Evolutionary conservation across 2,888 invertebrate species (phyloP).

Genomic region (Petrophora chlorosata): DNA sequence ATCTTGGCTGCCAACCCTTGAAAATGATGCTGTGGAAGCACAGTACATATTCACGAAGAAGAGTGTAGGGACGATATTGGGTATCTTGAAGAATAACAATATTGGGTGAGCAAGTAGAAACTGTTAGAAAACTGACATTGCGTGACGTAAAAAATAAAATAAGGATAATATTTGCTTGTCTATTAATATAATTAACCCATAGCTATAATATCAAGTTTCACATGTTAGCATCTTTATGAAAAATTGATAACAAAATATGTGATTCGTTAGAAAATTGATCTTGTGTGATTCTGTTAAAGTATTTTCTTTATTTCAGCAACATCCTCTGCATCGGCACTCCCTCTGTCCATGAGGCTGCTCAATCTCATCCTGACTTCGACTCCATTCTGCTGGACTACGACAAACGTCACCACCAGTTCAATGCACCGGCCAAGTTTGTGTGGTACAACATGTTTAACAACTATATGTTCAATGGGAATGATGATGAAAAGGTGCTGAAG

Average conservation of each 20-base stretch:
- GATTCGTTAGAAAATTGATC: too few species aligned
- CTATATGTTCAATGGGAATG: conserved; percentile 88
- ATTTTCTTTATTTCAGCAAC: conserved; percentile 76
- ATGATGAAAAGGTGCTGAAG: conserved; percentile 82
- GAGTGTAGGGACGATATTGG: conserved; percentile 85
- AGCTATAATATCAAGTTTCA: too few species aligned
- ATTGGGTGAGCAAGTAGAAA: conserved; percentile 82
- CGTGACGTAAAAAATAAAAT: too few species aligned
- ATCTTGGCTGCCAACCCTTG: conserved; percentile 86
- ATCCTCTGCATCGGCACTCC: conserved; percentile 95
- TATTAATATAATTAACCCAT: too few species aligned
- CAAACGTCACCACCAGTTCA: conserved; percentile 87
- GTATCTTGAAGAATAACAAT: conserved; percentile 84
- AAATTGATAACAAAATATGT: too few species aligned
- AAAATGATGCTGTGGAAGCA: conserved; percentile 91
- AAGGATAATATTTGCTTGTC: too few species aligned
- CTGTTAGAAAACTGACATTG: too few species aligned
- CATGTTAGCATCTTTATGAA: too few species aligned
- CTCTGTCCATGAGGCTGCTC: conserved; percentile 89
- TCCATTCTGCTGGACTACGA: conserved; percentile 93
- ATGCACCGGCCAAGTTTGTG: conserved; percentile 86
- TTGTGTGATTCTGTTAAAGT: too few species aligned
- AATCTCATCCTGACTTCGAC: conserved; percentile 55
- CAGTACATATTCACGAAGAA: conserved; percentile 93
- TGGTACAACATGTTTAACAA: conserved; percentile 97